Evolutionary conservation across 1,140 invertebrate species (phyloP).

Genomic region (Drosophila rhopaloa): DNA sequence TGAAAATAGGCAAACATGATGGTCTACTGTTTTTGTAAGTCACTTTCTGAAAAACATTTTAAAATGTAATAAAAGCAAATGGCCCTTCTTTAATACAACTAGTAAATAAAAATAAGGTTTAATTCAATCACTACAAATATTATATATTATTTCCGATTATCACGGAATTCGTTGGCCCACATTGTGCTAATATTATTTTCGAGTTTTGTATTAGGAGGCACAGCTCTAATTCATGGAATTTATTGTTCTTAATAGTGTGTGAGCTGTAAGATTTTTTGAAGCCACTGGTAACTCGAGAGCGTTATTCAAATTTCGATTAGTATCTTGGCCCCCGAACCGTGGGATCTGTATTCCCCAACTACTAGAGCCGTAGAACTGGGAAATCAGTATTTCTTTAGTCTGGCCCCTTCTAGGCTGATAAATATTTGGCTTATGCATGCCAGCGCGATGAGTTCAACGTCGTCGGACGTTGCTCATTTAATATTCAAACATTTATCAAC

Average conservation of each 20-base stretch:
- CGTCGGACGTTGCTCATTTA: slow-evolving; percentile 59
- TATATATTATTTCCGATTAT: slow-evolving; percentile 2
- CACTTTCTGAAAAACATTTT: not conserved
- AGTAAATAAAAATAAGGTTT: too few relatives aligned
- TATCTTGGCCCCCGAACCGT: slow-evolving; percentile 55
- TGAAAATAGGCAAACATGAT: slow-evolving; percentile 12
- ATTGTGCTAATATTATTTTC: slow-evolving; percentile 13
- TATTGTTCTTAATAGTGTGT: slow-evolving; percentile 41
- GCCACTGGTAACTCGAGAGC: slow-evolving; percentile 24
- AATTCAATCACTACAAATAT: not conserved
- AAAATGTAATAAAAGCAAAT: too few relatives aligned
- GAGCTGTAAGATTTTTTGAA: slow-evolving; percentile 38
- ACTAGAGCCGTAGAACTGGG: slow-evolving; percentile 24
- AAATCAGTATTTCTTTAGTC: not conserved
- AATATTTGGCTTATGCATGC: slow-evolving; percentile 79
- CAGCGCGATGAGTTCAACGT: slow-evolving; percentile 76
- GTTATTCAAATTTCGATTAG: slow-evolving; percentile 80
- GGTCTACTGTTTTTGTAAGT: not conserved
- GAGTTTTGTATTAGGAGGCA: slow-evolving; percentile 9
- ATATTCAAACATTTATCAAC: slow-evolving; percentile 81
- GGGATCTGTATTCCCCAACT: slow-evolving; percentile 54
- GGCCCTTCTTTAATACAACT: too few relatives aligned
- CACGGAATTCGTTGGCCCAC: not conserved
- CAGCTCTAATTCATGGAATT: slow-evolving; percentile 38
- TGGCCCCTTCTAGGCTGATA: slow-evolving; percentile 59